Percentiles rank a stretch among this genome's conserved stretches.
phyloP scores from a whole-genome alignment of 2,888 invertebrate species.

The Alentia gelatinosa region DNA sequence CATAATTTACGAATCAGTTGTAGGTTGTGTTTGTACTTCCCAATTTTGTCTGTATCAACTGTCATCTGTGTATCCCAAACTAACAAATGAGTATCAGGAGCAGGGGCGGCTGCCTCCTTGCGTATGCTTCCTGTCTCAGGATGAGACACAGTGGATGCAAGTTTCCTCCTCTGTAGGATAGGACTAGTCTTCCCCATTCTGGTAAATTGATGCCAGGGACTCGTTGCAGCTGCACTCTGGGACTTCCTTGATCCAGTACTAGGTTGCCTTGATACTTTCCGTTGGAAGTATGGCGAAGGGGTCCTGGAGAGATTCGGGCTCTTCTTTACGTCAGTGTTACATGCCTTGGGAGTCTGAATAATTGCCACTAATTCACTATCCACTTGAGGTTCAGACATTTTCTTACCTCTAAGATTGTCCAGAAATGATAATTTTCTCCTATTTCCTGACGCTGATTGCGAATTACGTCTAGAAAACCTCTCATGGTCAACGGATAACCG shows the following conservation, averaged over 20 bases:
- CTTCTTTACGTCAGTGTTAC: background rate
- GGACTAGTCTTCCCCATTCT: constrained; percentile 29
- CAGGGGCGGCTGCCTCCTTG: background rate
- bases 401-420: background rate
- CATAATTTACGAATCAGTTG: constrained; percentile 57
- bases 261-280: background rate
- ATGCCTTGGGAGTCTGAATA: background rate
- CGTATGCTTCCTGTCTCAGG: background rate
- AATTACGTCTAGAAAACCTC: background rate
- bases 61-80: background rate
- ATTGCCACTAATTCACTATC: background rate
- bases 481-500: background rate
- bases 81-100: background rate
- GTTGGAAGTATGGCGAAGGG: background rate
- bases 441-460: background rate
- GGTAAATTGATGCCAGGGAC: constrained; percentile 24
- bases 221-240: background rate
- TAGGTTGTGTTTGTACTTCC: background rate
- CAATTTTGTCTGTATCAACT: background rate
- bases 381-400: background rate
- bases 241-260: background rate
- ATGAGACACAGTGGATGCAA: background rate
- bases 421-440: constrained; percentile 14
- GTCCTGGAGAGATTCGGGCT: background rate
- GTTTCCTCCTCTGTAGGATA: background rate